Evolutionary conservation across 2,797 vertebrate species (phyloP), one percentile per base, ranked within the genome.

Genomic region (Clarias pachynema): DNA sequence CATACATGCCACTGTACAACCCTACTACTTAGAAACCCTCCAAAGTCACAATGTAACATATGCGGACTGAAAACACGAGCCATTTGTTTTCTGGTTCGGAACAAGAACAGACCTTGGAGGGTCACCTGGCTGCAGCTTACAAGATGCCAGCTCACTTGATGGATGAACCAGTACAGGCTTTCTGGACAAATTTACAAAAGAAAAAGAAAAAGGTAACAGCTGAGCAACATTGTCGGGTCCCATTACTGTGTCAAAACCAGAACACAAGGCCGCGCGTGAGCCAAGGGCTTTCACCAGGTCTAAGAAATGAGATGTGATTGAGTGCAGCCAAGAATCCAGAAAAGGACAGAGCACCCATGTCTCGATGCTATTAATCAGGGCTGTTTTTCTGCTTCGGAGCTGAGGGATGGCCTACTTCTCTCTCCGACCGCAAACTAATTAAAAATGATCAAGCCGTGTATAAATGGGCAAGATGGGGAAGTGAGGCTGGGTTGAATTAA

Each of bases 91-190:
- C 29, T 22, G 8, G 12, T 68, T 78, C 74, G 63, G n/a, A 80
- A 70, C 68, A 65, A 85, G 16, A 81, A 4, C 29, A 37, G 49
- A 70, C 65, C 80, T 81, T 56, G 29, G 49, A 70, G 49, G 63
- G 84, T 85, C 84, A 74, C 37, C n/a, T 81, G 84, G 29, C 69
- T 29, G 60, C 31, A 44, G 49, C 16, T 40, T 24, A 78, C 56
- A 75, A 53, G 40, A 65, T 37, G 69, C 49, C 59, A 53, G 29
- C 66, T 60, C 5, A 0, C 31, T n/a, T 16, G 75, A 84, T 44
- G 65, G 63, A 79, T 49, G 66, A 68, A 66, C 62, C 34, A 15
- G 37, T 31, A 75, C 44, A 65, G 22, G 66, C 63, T 73, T 62
- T 65, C 57, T 62, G 29, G 22, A 53, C 2, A 18, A 49, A 37